Base-by-base conservation (phyloP, 2,113 vertebrate genomes). In the Plecotus auritus region DNA sequence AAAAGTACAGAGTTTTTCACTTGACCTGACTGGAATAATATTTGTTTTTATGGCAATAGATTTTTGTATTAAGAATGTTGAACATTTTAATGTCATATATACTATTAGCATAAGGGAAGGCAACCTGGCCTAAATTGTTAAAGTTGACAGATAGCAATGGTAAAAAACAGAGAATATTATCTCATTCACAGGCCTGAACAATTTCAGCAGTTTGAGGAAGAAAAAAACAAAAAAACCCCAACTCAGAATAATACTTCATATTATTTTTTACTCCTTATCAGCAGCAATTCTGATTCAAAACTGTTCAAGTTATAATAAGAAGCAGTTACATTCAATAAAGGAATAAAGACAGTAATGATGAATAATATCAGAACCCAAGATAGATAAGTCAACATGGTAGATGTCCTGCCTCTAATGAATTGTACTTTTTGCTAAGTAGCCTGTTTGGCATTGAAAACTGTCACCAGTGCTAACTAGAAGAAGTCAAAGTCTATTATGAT, bases 41-140 rank as follows among this genome's bases (percentile, higher is more conserved):
- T 98, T 98, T 97, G 95, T 98, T 98, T 98, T 97, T 98, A 97
- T 98, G 95, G 97, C 95, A 97, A 97, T 98, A 96, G 97, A 83
- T 97, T 95, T 97, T 96, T 30, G 3, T 90, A 80, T 97, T 97
- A 96, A 92, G 85, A 94, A 92, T 96, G 83, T 77, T 88, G 56
- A 93, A 95, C 96, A 97, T 98, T 97, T 97, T 98, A 91, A 97
- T 97, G 95, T 93, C 67, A 59, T 82, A 49, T 67, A 28, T 14
- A 0, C 40, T 18, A 61, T 97, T 93, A 84, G 76, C 93, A 85
- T 96, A 96, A 93, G 70, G 37, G n/a, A 93, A 97, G 95, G 90
- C 85, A 96, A 92, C 95, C 88, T 94, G 95, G 80, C 72, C 80
- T 66, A 88, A 96, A 97, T 66, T 77, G 88, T 91, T 66, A 74